Evolutionary conservation across 2,888 invertebrate species (phyloP).

Genomic region (Aethes cnicana): DNA sequence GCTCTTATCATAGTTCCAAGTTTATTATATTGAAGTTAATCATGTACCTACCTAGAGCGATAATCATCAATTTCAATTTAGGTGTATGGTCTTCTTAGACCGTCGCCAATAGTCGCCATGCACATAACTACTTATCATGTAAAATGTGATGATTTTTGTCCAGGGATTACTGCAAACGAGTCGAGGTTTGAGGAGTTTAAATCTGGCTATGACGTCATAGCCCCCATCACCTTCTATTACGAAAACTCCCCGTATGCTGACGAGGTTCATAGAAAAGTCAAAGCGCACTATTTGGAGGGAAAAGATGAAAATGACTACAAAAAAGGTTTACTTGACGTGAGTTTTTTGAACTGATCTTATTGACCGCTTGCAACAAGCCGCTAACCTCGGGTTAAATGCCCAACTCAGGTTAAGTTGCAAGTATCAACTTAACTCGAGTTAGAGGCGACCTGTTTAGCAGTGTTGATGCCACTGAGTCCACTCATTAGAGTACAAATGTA

Average conservation of each 20-base stretch:
- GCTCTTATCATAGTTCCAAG: no score
- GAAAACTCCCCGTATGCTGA: conserved; percentile 77
- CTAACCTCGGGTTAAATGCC: no score
- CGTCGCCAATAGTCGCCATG: no score
- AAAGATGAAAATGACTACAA: conserved; percentile 64
- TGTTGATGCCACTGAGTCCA: neutral
- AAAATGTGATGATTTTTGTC: neutral
- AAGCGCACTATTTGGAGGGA: conserved; percentile 82
- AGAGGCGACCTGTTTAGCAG: neutral
- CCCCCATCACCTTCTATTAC: conserved; percentile 84
- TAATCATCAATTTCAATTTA: no score
- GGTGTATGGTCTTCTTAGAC: no score
- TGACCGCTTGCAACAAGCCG: no score
- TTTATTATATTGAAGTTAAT: no score
- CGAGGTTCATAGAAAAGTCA: conserved; percentile 76
- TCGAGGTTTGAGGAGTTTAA: conserved; percentile 79
- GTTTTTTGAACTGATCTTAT: no score
- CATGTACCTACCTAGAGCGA: no score
- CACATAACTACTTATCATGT: no score
- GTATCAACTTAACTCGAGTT: neutral
- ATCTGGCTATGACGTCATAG: conserved; percentile 77
- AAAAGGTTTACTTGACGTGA: conserved; percentile 82
- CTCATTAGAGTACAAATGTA: no score
- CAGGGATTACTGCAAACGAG: conserved; percentile 68
- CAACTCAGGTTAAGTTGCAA: no score